These are phyloP conservation scores for Hydrochoerus hydrochaeris DNA, from an alignment of 2,113 vertebrate species.

Conservation along the genomic window DNA sequence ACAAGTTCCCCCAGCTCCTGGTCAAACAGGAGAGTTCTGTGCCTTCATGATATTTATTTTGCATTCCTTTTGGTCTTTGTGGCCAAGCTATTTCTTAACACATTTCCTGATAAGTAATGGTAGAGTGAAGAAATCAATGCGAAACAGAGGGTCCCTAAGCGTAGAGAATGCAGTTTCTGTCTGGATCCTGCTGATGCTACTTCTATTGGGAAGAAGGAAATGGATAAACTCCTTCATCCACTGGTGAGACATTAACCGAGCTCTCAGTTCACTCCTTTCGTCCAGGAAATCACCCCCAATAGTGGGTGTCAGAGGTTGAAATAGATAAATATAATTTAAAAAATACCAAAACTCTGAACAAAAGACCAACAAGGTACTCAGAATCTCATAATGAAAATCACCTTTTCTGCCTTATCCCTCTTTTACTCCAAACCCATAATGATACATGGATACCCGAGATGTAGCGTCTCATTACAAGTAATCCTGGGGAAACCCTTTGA, in stretches of 20 bases:
- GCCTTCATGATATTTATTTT: neutral
- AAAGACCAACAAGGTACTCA: neutral
- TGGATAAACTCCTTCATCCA: neutral
- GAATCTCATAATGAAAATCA: neutral
- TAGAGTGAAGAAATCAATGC: neutral
- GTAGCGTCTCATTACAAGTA: neutral
- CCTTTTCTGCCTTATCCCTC: neutral
- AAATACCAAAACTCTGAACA: neutral
- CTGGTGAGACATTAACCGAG: neutral
- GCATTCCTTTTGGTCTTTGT: neutral
- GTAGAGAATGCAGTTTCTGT: neutral
- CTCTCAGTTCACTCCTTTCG: neutral
- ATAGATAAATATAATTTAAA: conserved; percentile 3
- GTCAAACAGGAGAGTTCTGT: neutral
- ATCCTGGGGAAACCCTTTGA: conserved; percentile 31
- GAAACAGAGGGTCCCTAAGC: neutral
- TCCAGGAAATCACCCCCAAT: neutral
- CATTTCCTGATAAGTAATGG: neutral
- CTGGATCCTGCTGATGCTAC: neutral
- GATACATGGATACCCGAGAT: neutral
- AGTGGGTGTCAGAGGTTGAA: neutral
- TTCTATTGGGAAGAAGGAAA: neutral
- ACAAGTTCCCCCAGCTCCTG: neutral
- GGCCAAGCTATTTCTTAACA: neutral
- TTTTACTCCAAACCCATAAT: neutral